Conservation (phyloP, 2,888 invertebrate species). For the Clepsis dumicolana region DNA sequence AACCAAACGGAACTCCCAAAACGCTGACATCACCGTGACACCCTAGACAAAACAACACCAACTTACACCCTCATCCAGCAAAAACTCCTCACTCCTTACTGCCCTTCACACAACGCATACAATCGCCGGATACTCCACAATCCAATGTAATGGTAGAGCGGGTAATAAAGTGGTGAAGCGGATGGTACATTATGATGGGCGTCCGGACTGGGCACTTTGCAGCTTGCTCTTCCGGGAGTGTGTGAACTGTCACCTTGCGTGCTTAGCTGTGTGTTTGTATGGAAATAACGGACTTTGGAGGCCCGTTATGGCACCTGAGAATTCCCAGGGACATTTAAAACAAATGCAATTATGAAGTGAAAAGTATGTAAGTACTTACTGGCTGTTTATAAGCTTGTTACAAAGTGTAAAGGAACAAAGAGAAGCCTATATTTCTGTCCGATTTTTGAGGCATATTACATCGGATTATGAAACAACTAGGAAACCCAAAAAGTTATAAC, state of each 20-base stretch:
- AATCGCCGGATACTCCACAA: neutral
- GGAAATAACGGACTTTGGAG: constrained; percentile 66
- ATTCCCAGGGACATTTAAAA: constrained; percentile 28
- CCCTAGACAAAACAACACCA: constrained; percentile 48
- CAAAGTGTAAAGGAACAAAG: neutral
- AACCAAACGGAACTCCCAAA: constrained; percentile 71
- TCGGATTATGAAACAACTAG: no score
- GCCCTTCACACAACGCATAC: neutral
- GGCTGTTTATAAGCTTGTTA: neutral
- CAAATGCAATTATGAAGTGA: neutral
- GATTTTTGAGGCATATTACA: no score
- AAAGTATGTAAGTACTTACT: neutral
- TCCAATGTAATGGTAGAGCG: neutral
- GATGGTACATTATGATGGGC: constrained; percentile 42
- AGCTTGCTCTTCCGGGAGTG: constrained; percentile 79
- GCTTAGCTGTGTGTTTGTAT: constrained; percentile 59
- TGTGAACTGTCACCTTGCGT: constrained; percentile 78
- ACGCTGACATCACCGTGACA: constrained; percentile 64
- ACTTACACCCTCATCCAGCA: neutral
- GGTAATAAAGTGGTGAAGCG: neutral
- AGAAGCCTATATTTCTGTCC: no score
- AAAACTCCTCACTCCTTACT: neutral
- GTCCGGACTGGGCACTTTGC: constrained; percentile 62
- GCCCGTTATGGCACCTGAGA: constrained; percentile 46
- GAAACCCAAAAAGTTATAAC: no score